These are phyloP conservation scores for Drosophila meridiana DNA, from an alignment of 2,888 invertebrate species.

Conservation along the genomic window DNA sequence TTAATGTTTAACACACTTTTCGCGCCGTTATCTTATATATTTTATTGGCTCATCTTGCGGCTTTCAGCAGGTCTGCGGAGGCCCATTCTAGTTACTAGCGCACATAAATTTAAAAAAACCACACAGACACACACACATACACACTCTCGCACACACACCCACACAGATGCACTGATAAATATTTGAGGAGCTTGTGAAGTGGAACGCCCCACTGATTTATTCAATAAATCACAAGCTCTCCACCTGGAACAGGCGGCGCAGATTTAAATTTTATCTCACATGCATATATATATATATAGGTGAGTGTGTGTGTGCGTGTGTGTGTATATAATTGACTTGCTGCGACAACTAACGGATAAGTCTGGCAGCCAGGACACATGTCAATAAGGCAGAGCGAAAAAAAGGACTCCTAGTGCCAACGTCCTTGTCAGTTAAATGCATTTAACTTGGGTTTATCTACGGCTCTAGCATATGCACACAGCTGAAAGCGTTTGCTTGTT, in stretches of 20 bases:
- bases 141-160: constrained; percentile 3
- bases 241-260: constrained; percentile 47
- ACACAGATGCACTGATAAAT: constrained; percentile 55
- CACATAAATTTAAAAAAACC: constrained; percentile 70
- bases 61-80: constrained; percentile 62
- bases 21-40: constrained; percentile 37
- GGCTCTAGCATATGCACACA: constrained; percentile 21
- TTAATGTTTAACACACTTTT: constrained; percentile 59
- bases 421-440: constrained; percentile 71
- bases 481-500: constrained; percentile 50
- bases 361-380: constrained; percentile 59
- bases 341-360: constrained; percentile 32
- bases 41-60: constrained; percentile 74
- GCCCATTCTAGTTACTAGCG: constrained; percentile 68
- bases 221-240: constrained; percentile 76
- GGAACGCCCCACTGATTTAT: constrained; percentile 70
- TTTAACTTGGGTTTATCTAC: constrained; percentile 49
- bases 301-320: background rate
- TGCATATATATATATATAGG: background rate
- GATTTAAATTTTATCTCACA: constrained; percentile 69
- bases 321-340: constrained; percentile 36
- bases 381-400: constrained; percentile 46
- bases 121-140: constrained; percentile 5
- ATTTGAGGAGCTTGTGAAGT: constrained; percentile 62
- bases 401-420: constrained; percentile 31